A percentile compares a stretch with the other conserved stretches of the same genome.
Conservation (phyloP, 1,140 invertebrate species). For the Drosophila teissieri region DNA sequence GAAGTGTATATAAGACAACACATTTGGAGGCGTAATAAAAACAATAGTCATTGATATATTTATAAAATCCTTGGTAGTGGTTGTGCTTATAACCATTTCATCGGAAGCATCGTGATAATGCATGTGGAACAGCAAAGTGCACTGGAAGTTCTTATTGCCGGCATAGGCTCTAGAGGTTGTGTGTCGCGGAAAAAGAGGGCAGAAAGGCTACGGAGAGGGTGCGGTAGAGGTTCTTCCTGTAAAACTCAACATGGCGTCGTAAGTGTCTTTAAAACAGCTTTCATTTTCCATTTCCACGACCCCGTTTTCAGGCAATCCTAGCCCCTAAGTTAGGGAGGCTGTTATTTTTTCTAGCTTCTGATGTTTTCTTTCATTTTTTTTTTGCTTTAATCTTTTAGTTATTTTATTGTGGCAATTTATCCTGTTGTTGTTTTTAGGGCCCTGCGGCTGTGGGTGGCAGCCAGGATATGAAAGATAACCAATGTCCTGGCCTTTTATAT, state of each 20-base stretch:
- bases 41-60: too few relatives aligned
- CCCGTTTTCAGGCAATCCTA: conserved; percentile 66
- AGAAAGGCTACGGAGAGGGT: background rate
- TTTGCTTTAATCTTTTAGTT: conserved; percentile 46
- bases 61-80: too few relatives aligned
- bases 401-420: conserved; percentile 49
- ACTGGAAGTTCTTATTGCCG: background rate
- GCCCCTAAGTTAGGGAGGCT: conserved; percentile 20
- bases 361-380: conserved; percentile 17
- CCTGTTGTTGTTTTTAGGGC: conserved; percentile 42
- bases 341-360: conserved; percentile 16
- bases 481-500: conserved; percentile 25
- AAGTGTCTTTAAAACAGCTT: conserved; percentile 69
- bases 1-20: too few relatives aligned
- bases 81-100: too few relatives aligned
- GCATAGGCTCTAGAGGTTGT: too few relatives aligned
- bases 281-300: conserved; percentile 84
- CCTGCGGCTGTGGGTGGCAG: conserved; percentile 74
- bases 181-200: background rate
- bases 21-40: too few relatives aligned
- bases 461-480: conserved; percentile 48
- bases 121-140: background rate
- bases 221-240: conserved; percentile 13
- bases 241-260: conserved; percentile 62
- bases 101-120: too few relatives aligned